Evolutionary conservation across 2,797 vertebrate genomes (phyloP), one percentile per base, ranked within the genome.

Genomic region (Enteromius viviparus): DNA sequence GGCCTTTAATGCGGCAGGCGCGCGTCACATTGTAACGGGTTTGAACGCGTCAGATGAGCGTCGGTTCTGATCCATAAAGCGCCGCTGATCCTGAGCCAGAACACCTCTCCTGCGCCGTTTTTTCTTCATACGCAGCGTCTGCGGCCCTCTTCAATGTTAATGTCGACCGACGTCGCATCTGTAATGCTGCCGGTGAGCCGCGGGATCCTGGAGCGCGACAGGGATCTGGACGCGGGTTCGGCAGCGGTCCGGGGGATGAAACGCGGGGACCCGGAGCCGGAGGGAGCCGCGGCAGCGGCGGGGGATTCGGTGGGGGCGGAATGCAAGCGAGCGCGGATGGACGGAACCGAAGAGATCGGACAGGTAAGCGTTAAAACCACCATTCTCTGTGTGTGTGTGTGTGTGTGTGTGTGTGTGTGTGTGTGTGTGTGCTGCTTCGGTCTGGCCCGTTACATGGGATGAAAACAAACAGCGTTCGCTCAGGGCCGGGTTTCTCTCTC

Each of bases 141-240:
- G 72, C 62, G 83, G 83, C 49, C 74, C 75, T 62, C 92, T 91
- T 94, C 93, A 91, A 95, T 95, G 95, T 95, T 95, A 93, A 96
- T 95, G 95, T 96, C 95, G 94, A 95, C 94, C 92, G 94, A 96
- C 94, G 94, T 95, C 87, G 94, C 94, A 89, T 95, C 95, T 86
- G 94, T 96, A 88, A 95, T 96, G 94, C 90, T 96, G 89, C 94
- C 94, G n/a, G 94, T 95, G 88, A 93, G 93, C 92, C 95, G 94
- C 92, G 93, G 91, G 88, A 92, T 95, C 78, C 88, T 95, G 89
- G 95, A 95, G 90, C 94, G 94, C 92, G 95, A 95, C 75, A 89
- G 94, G 89, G 95, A 95, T 90, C 89, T 95, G 92, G 94, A 95
- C 80, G 34, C 94, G 80, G 91, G 93, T 90, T 88, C 92, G 70